Percentiles rank a stretch among this genome's conserved stretches.
Conservation (phyloP, 2,888 invertebrate genomes). For the Cantharis nigra region DNA sequence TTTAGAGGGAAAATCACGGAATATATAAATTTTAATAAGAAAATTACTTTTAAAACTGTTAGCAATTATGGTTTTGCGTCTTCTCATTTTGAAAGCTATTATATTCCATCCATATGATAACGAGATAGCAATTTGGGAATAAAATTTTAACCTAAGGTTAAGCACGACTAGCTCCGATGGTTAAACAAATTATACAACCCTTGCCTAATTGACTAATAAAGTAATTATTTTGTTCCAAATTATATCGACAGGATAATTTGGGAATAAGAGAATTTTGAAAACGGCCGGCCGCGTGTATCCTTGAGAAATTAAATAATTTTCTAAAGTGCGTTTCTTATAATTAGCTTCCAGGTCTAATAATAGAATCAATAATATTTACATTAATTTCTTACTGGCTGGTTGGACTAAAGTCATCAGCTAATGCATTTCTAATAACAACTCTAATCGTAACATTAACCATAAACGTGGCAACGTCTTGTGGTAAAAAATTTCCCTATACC, state of each 20-base stretch:
- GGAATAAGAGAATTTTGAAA: constrained; percentile 42
- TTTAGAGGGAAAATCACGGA: not conserved
- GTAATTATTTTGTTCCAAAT: not conserved
- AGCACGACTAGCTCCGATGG: not conserved
- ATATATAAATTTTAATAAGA: not conserved
- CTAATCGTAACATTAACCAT: constrained; percentile 76
- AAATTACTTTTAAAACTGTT: not conserved
- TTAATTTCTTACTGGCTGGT: constrained; percentile 85
- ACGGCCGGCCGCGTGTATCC: constrained; percentile 79
- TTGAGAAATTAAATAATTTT: constrained; percentile 41
- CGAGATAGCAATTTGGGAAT: not conserved
- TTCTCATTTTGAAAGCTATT: not conserved
- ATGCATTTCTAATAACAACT: constrained; percentile 72
- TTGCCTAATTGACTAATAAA: not conserved
- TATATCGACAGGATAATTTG: not conserved
- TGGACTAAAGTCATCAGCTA: constrained; percentile 70
- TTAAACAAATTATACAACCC: not conserved
- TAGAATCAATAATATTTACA: constrained; percentile 83
- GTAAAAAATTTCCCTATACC: constrained; percentile 55
- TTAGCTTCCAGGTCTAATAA: constrained; percentile 81
- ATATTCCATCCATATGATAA: not conserved
- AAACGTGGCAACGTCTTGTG: constrained; percentile 87
- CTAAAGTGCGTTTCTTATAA: constrained; percentile 43
- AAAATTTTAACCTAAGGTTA: not conserved
- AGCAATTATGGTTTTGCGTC: not conserved